phyloP scores from a whole-genome alignment of 2,113 vertebrate genomes.

The Sceloporus undulatus region DNA sequence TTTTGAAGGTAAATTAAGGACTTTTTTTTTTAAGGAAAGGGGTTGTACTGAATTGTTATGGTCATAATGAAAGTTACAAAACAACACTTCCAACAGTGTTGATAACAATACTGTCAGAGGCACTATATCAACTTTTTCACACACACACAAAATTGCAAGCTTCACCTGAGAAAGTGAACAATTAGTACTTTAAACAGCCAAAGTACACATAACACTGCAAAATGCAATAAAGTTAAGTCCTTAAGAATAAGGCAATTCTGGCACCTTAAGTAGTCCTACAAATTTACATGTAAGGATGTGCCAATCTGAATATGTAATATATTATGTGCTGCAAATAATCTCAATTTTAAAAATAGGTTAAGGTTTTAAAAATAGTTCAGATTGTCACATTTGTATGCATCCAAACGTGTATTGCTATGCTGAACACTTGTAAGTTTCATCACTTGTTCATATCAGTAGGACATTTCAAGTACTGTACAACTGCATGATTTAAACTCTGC shows the following conservation, averaged over 20 bases:
- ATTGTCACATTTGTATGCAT: slow-evolving; percentile 25
- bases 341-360: background rate
- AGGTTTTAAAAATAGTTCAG: background rate
- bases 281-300: background rate
- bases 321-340: background rate
- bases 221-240: background rate
- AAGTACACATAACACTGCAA: background rate
- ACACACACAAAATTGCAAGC: background rate
- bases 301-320: background rate
- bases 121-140: slow-evolving; percentile 18
- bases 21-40: background rate
- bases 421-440: background rate
- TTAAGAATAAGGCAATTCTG: background rate
- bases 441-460: background rate
- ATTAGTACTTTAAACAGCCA: background rate
- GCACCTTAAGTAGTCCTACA: background rate
- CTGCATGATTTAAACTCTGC: slow-evolving; percentile 3
- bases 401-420: slow-evolving; percentile 4
- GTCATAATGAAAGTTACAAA: background rate
- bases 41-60: slow-evolving; percentile 14
- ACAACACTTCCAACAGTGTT: background rate
- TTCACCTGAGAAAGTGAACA: background rate
- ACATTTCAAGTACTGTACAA: slow-evolving; percentile 37
- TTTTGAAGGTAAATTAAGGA: slow-evolving; percentile 24
- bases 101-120: background rate